A percentile compares a stretch with the other conserved stretches of the same genome.
phyloP scores from a whole-genome alignment of 2,797 vertebrate genomes.

The Lates japonicus region DNA sequence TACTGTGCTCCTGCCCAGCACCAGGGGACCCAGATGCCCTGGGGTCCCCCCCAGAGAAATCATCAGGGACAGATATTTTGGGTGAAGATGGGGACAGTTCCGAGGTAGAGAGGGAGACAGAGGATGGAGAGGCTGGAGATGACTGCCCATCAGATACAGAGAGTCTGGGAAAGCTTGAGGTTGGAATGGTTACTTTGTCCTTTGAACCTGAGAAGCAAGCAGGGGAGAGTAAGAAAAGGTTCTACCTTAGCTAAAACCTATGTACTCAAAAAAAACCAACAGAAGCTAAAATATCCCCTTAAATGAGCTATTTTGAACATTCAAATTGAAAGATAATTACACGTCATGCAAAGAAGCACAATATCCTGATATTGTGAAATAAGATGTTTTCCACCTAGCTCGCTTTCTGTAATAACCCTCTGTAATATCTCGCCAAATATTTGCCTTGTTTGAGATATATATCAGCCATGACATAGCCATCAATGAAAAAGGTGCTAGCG shows the following conservation, averaged over 20 bases:
- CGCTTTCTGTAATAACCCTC: slow-evolving; percentile 43
- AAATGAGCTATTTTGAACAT: slow-evolving; percentile 28
- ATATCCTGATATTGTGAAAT: slow-evolving; percentile 15
- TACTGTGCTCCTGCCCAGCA: slow-evolving; percentile 51
- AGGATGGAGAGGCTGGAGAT: slow-evolving; percentile 87
- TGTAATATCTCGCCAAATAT: slow-evolving; percentile 57
- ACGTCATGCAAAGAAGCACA: slow-evolving; percentile 58
- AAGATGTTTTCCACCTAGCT: slow-evolving; percentile 9
- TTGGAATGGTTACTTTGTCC: slow-evolving; percentile 89
- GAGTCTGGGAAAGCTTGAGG: slow-evolving; percentile 87
- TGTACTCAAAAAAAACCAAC: neutral
- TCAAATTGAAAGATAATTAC: slow-evolving; percentile 38
- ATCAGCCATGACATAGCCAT: slow-evolving; percentile 58
- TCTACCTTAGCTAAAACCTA: neutral
- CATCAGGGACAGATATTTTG: slow-evolving; percentile 78
- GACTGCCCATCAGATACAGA: slow-evolving; percentile 89
- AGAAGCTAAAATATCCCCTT: slow-evolving; percentile 25
- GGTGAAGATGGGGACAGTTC: slow-evolving; percentile 85
- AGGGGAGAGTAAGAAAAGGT: slow-evolving; percentile 31
- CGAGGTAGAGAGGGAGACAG: slow-evolving; percentile 84
- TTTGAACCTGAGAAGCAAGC: slow-evolving; percentile 87
- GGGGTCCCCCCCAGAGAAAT: slow-evolving; percentile 74
- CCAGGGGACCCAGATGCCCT: slow-evolving; percentile 65
- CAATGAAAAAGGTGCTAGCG: slow-evolving; percentile 58
- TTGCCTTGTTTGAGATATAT: slow-evolving; percentile 60